Percentiles rank a stretch among this genome's conserved stretches.
Evolutionary conservation across 2,113 vertebrate genomes (phyloP).

Genomic region (Hepsetus odoe): DNA sequence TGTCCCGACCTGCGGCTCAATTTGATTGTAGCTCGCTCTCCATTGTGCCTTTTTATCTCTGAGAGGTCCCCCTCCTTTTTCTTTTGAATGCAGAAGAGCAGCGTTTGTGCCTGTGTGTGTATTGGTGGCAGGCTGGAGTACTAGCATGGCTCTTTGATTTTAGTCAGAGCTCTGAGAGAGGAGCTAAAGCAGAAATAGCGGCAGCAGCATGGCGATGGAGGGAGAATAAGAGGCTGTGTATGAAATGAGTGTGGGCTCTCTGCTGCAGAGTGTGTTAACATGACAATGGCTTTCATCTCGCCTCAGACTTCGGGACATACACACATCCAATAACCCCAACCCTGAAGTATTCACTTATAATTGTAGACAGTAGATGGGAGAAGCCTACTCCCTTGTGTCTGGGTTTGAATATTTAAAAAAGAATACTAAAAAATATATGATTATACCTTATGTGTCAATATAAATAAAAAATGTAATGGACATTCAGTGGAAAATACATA

Average conservation of each 20-base stretch:
- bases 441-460: neutral
- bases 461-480: too few relatives aligned
- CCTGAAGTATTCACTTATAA: conserved; percentile 44
- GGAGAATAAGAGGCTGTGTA: conserved; percentile 35
- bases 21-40: conserved; percentile 79
- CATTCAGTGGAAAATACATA: too few relatives aligned
- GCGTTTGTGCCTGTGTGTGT: conserved; percentile 42
- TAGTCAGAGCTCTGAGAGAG: conserved; percentile 61
- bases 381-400: conserved; percentile 14
- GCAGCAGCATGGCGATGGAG: conserved; percentile 33
- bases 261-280: conserved; percentile 56
- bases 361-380: neutral
- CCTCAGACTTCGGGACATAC: conserved; percentile 21
- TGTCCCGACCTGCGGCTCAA: conserved; percentile 78
- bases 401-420: neutral
- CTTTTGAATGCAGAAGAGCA: conserved; percentile 73
- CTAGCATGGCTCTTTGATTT: conserved; percentile 73
- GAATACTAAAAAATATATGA: neutral
- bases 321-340: conserved; percentile 66
- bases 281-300: conserved; percentile 61
- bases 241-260: conserved; percentile 44
- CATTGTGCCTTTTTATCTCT: conserved; percentile 76
- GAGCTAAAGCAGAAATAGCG: conserved; percentile 22
- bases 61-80: conserved; percentile 61
- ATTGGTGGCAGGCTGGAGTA: conserved; percentile 48